Base-by-base conservation (phyloP, 2,888 invertebrate species). In the Drosophila ustulata region DNA sequence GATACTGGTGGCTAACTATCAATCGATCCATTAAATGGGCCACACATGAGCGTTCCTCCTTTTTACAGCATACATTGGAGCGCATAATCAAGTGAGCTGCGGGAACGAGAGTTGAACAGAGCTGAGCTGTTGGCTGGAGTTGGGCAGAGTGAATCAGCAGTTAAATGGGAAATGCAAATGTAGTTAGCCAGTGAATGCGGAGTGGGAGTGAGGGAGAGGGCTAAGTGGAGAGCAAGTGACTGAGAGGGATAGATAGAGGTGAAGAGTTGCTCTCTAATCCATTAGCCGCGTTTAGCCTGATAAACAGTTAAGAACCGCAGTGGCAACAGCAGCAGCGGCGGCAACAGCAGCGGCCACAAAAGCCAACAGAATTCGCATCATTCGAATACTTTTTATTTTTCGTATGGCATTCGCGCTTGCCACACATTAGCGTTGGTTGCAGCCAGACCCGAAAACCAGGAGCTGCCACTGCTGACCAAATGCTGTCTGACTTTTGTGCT, bases 271-370 rank as follows among this genome's bases (percentile, higher is more conserved):
- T 62, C 56, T 49, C 61, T 77, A 77, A 86, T 82, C 79, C 85
- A 78, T 89, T 79, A 81, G 74, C 64, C 66, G 67, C 63, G 63
- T 85, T 87, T 74, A 75, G 79, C 71, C 65, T 70, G 79, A 78
- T 88, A 86, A 88, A 73, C 75, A 80, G 69, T 43, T 49, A 41
- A 26, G 50, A 57, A 62, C 88, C 88, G 52, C 88, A 84, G 49
- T 43, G 78, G 56, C 69, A 80, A 75, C 76, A 75, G 68, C 18
- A 18, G 18, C 18, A 18, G 18, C 18, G 1, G 18, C 76, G 63
- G 58, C 18, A 18, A 1, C 18, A 18, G 18, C 52, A 52, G 7
- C 8, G n/a, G 55, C 88, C 72, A 68, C 82, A 76, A 76, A 75
- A 70, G 56, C 67, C 67, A 85, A 62, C 70, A 37, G 57, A 79